Percentiles rank a stretch among this genome's conserved stretches.
These are phyloP conservation scores for pig (Sus scrofa) DNA, from an alignment of 2,113 vertebrate species.

Conservation along the genomic window T2T-Sscrofa CM000826.6:118464501-118465000, in stretches of 20 bases:
- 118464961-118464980: neutral
- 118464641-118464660: neutral
- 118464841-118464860: conserved; percentile 65
- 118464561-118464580: neutral
- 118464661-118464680: conserved; percentile 53
- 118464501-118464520: neutral
- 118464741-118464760: conserved; percentile 12
- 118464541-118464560: neutral
- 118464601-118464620: neutral
- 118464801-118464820: conserved; percentile 59
- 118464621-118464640: neutral
- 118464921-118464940: conserved; percentile 46
- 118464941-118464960: conserved; percentile 51
- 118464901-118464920: conserved; percentile 49
- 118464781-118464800: conserved; percentile 48
- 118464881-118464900: conserved; percentile 71
- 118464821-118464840: conserved; percentile 59
- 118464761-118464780: conserved; percentile 54
- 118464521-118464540: neutral
- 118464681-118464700: conserved; percentile 1
- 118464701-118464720: neutral
- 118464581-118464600: neutral
- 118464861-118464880: conserved; percentile 67
- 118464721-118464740: conserved; percentile 24
- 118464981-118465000: conserved; percentile 47